Evolutionary conservation across 1,140 invertebrate genomes (phyloP), one percentile per base, ranked within the genome.

Genomic region (Capitella teleta): DNA sequence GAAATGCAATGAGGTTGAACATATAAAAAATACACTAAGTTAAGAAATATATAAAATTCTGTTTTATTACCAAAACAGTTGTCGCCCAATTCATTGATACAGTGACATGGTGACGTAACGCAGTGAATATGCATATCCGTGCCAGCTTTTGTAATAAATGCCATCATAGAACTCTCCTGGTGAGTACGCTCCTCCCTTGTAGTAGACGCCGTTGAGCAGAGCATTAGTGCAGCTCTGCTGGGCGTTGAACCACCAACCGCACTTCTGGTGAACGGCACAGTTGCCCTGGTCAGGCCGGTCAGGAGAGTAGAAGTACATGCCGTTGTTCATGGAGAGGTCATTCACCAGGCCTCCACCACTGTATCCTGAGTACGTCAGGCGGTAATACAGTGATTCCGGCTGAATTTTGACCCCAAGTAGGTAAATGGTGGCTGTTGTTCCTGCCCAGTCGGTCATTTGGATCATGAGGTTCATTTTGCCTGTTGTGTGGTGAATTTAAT

Each of bases 191-290:
- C 62, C 62, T 2, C 53, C 47, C 12, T 10, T n/a, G 48, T 66
- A 64, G 50, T 64, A 64, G 18, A 52, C n/a, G 5, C 64, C 62
- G 34, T 57, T 66, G 3, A 56, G 57, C 3, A 61, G 51, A 1
- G 60, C 52, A 19, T 53, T 57, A 32, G 58, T 48, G 48, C 64
- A 66, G 53, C 62, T 60, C n/a, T n/a, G n/a, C n/a, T n/a, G n/a
- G n/a, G n/a, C n/a, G 34, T 66, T 63, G 54, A 59, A 66, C 62
- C 64, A 66, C 62, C 62, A 66, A 0, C 64, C 64, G 8, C 52
- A 46, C 14, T 49, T 42, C 49, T 57, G 53, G 26, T 56, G 5
- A 18, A 1, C 4, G 19, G 61, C 62, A 49, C 63, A 66, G 8
- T 32, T 4, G 25, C 63, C 12, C 8, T 32, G 16, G 32, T 62